phyloP scores from a whole-genome alignment of 2,797 vertebrate genomes.

The Falco cherrug region DNA sequence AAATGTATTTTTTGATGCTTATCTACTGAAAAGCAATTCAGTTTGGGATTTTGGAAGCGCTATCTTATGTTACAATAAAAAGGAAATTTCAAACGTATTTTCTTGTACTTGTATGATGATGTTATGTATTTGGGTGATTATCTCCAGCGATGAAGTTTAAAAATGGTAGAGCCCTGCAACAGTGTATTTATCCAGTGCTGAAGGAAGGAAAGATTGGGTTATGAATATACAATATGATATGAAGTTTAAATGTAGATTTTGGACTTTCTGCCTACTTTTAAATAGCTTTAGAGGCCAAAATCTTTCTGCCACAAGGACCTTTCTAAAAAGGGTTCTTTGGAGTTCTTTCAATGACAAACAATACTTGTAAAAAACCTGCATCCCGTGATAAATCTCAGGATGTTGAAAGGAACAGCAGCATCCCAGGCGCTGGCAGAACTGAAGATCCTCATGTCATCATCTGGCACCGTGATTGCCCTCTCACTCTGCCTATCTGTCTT shows the following conservation, averaged over 20 bases:
- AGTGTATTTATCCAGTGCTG: not conserved
- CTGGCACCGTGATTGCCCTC: not conserved
- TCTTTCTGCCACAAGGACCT: not conserved
- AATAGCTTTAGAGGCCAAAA: not conserved
- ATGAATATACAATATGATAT: not conserved
- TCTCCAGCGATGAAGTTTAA: slow-evolving; percentile 31
- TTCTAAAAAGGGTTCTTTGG: not conserved
- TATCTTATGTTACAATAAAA: slow-evolving; percentile 62
- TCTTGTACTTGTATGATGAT: slow-evolving; percentile 19
- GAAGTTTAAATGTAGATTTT: not conserved
- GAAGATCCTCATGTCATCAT: not conserved
- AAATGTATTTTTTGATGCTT: slow-evolving; percentile 76
- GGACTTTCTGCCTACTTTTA: not conserved
- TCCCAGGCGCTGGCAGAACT: not conserved
- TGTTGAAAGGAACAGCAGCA: not conserved
- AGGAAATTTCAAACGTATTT: slow-evolving; percentile 54
- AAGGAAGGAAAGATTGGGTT: not conserved
- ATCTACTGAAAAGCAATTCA: slow-evolving; percentile 72
- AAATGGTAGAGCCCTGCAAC: slow-evolving; percentile 21
- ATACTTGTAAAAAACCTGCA: not conserved
- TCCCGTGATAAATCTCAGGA: not conserved
- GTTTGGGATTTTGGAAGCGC: slow-evolving; percentile 55
- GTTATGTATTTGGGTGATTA: slow-evolving; percentile 57
- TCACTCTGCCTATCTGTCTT: not conserved
- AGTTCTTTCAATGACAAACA: not conserved